These are phyloP conservation scores for Petrolisthes cinctipes DNA, from an alignment of 2,888 invertebrate genomes.

Conservation along the genomic window DNA sequence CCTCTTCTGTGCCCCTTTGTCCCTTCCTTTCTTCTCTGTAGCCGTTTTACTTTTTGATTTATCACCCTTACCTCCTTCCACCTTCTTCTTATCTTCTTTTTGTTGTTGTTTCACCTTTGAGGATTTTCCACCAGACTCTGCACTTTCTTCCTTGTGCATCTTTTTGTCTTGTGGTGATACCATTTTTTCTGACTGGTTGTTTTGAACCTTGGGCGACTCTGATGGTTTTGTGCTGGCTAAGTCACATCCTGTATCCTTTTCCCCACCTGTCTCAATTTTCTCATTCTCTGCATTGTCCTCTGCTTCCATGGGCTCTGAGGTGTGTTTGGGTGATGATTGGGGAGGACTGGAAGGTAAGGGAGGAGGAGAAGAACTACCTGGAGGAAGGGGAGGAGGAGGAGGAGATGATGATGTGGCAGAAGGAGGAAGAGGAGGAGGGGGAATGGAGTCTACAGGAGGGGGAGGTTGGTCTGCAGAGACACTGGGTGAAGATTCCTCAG, in stretches of 20 bases:
- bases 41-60: slow-evolving; percentile 26
- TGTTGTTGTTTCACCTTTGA: slow-evolving; percentile 5
- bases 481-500: slow-evolving; percentile 10
- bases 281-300: neutral
- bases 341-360: slow-evolving; percentile 5
- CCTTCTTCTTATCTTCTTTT: slow-evolving; percentile 32
- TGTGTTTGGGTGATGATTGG: neutral
- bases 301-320: slow-evolving; percentile 5
- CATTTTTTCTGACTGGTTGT: neutral
- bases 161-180: neutral
- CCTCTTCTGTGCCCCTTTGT: slow-evolving; percentile 12
- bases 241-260: neutral
- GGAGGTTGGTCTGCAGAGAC: neutral
- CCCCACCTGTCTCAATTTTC: neutral
- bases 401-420: neutral
- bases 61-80: slow-evolving; percentile 3
- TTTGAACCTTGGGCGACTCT: neutral
- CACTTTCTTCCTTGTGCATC: neutral
- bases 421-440: slow-evolving; percentile 10
- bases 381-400: slow-evolving; percentile 17
- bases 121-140: neutral
- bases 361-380: neutral
- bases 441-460: neutral
- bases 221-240: neutral
- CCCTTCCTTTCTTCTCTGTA: slow-evolving; percentile 28